These are phyloP conservation scores for Gymnocheta viridis DNA, from an alignment of 2,888 invertebrate species.

Conservation along the genomic window DNA sequence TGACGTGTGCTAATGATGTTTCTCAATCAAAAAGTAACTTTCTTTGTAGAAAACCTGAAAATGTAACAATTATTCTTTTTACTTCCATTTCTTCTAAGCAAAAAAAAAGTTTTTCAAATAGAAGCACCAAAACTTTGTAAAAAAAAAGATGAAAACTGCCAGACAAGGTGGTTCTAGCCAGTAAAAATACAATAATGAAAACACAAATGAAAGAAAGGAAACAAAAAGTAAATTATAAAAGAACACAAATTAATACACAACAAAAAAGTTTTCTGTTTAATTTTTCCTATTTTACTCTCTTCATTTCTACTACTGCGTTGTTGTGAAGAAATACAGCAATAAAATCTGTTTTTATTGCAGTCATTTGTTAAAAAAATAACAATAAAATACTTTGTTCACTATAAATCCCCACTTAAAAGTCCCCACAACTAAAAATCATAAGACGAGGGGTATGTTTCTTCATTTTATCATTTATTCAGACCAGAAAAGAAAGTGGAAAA, in stretches of 20 bases:
- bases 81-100: conserved; percentile 3
- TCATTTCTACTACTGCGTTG: conserved; percentile 16
- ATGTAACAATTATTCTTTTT: conserved; percentile 27
- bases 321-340: conserved; percentile 59
- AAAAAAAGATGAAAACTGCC: conserved; percentile 2
- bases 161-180: conserved; percentile 30
- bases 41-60: conserved; percentile 23
- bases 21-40: conserved; percentile 80
- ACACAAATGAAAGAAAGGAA: conserved; percentile 13
- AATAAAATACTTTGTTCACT: conserved; percentile 66
- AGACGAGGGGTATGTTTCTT: conserved; percentile 8
- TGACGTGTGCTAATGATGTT: conserved; percentile 79
- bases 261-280: conserved; percentile 57
- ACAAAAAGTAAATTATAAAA: conserved; percentile 64
- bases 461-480: conserved; percentile 32
- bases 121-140: not conserved
- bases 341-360: conserved; percentile 68
- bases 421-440: conserved; percentile 39
- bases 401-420: conserved; percentile 66
- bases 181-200: conserved; percentile 15
- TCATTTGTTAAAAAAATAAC: conserved; percentile 67
- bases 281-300: conserved; percentile 36
- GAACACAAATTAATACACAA: conserved; percentile 65
- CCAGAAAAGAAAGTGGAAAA: conserved; percentile 38
- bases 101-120: conserved; percentile 56